These are phyloP conservation scores for Itoplectis maculator DNA, from an alignment of 2,888 invertebrate species.

Conservation along the genomic window DNA sequence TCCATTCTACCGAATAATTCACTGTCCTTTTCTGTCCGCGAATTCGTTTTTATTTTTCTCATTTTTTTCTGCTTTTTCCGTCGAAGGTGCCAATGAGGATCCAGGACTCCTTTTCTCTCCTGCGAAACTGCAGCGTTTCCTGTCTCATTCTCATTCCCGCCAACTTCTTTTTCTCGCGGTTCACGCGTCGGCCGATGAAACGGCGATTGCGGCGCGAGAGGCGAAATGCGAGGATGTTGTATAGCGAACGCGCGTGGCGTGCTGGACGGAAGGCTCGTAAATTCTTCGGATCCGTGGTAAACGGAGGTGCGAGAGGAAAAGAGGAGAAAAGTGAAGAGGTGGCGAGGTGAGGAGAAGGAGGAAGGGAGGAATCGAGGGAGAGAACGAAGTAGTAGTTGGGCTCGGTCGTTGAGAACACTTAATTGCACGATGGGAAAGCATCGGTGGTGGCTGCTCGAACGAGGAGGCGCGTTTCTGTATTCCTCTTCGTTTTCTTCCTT, in stretches of 20 bases:
- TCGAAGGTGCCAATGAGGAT: too few species aligned
- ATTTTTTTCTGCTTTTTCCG: too few species aligned
- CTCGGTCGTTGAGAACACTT: constrained; percentile 62
- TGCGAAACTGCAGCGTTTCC: not conserved
- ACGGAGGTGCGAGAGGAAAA: constrained; percentile 65
- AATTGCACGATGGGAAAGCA: constrained; percentile 66
- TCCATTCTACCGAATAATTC: too few species aligned
- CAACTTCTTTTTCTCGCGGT: not conserved
- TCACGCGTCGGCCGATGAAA: constrained; percentile 18
- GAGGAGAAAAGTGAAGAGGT: constrained; percentile 43
- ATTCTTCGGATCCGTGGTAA: constrained; percentile 75
- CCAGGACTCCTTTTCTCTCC: not conserved
- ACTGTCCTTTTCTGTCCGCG: too few species aligned
- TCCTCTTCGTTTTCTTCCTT: constrained; percentile 15
- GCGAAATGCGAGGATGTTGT: constrained; percentile 68
- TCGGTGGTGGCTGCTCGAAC: constrained; percentile 43
- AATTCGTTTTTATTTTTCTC: not conserved
- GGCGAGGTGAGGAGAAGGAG: constrained; percentile 49
- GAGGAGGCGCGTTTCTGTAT: constrained; percentile 45
- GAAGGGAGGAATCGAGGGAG: constrained; percentile 14
- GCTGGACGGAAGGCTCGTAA: constrained; percentile 71
- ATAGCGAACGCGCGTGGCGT: constrained; percentile 6
- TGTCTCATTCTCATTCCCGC: not conserved
- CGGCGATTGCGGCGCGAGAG: constrained; percentile 48
- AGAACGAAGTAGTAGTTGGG: constrained; percentile 52